These are phyloP conservation scores for Psephotus haematonotus DNA, from an alignment of 2,113 vertebrate genomes.

Conservation along the genomic window DNA sequence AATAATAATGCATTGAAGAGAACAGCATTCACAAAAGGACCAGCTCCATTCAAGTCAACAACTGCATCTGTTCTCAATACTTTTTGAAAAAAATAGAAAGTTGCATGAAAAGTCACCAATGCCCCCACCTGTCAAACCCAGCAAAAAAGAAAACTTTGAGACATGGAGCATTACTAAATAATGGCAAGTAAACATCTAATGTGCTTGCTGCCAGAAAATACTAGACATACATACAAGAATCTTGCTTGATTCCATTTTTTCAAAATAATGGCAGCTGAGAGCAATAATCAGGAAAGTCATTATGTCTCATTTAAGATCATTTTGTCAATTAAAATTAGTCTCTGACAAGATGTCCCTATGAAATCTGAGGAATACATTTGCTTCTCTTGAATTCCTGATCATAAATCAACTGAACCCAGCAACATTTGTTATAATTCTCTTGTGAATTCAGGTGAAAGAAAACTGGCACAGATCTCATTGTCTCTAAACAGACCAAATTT, in stretches of 20 bases:
- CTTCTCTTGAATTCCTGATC: slow-evolving; percentile 43
- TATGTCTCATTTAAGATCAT: neutral
- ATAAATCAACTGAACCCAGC: neutral
- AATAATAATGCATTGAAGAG: neutral
- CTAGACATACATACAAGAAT: neutral
- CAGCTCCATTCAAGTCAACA: neutral
- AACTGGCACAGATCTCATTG: neutral
- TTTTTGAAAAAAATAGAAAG: neutral
- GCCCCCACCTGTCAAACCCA: neutral
- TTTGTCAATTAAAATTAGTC: slow-evolving; percentile 6
- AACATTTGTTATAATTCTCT: neutral
- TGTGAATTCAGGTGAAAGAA: neutral
- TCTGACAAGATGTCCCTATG: neutral
- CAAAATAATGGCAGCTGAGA: slow-evolving; percentile 11
- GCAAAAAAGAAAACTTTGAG: neutral
- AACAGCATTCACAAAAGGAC: neutral
- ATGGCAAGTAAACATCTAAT: neutral
- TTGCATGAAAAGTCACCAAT: neutral
- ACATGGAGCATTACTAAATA: neutral
- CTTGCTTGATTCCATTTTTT: neutral
- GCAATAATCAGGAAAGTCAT: slow-evolving; percentile 6
- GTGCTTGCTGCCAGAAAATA: neutral
- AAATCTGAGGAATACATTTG: slow-evolving; percentile 22
- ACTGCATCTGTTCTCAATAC: neutral
- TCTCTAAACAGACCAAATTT: neutral